Evolutionary conservation across 2,113 vertebrate species (phyloP).

Genomic region (Melanerpes aurifrons): DNA sequence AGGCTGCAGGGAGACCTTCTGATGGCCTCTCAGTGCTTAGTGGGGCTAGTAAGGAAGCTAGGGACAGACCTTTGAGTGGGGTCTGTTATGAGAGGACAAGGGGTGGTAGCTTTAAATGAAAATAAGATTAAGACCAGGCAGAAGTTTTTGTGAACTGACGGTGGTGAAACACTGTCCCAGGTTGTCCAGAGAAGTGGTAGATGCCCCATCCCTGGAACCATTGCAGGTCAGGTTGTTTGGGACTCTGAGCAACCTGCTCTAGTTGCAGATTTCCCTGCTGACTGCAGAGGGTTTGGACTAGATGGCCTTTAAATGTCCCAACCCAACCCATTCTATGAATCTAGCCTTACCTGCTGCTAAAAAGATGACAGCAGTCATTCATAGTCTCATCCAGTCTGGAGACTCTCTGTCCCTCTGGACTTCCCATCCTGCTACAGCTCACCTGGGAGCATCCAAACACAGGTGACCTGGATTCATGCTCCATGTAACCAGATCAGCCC

Average conservation of each 20-base stretch:
- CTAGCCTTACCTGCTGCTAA: too few species aligned
- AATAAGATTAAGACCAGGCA: background rate
- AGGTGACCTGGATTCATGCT: background rate
- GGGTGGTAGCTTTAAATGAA: background rate
- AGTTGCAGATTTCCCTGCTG: background rate
- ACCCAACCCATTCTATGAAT: background rate
- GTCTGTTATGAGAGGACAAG: background rate
- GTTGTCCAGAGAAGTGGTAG: background rate
- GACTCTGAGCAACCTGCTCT: background rate
- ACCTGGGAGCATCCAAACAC: background rate
- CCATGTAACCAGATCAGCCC: background rate
- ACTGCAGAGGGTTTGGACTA: background rate
- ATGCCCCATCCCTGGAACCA: background rate
- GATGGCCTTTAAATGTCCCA: background rate
- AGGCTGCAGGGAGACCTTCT: too few species aligned
- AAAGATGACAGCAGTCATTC: background rate
- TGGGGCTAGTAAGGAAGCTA: background rate
- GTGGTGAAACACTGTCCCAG: background rate
- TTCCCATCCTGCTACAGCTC: background rate
- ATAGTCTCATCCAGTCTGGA: background rate
- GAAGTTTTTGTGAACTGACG: background rate
- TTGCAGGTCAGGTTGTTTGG: background rate
- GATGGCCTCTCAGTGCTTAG: too few species aligned
- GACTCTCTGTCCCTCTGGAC: background rate
- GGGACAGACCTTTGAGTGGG: background rate